Evolutionary conservation across 2,888 invertebrate species (phyloP).

Genomic region (Seladonia tumulorum): DNA sequence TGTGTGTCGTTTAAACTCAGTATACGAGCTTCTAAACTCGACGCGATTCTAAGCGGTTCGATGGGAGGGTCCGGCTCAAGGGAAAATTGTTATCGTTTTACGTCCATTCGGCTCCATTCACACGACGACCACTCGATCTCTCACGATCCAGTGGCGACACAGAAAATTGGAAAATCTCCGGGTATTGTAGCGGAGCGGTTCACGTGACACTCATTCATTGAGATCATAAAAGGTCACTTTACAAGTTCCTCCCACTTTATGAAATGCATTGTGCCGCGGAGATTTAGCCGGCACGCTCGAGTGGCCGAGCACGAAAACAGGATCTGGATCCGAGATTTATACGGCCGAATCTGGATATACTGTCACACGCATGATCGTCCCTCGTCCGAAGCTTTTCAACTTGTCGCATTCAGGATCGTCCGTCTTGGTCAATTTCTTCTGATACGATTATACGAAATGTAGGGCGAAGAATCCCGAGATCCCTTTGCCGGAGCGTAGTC

Average conservation of each 20-base stretch:
- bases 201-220: slow-evolving; percentile 74
- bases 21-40: not conserved
- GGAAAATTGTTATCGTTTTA: slow-evolving; percentile 65
- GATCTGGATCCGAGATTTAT: slow-evolving; percentile 75
- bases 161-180: slow-evolving; percentile 68
- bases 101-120: slow-evolving; percentile 59
- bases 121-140: slow-evolving; percentile 60
- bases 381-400: slow-evolving; percentile 37
- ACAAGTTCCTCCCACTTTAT: slow-evolving; percentile 79
- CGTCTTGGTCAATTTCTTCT: not conserved
- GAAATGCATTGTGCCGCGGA: slow-evolving; percentile 74
- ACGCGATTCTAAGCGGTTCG: not conserved
- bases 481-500: not conserved
- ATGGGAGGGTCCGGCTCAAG: not conserved
- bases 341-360: slow-evolving; percentile 52
- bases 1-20: not conserved
- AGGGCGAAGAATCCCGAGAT: not conserved
- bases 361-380: slow-evolving; percentile 56
- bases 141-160: slow-evolving; percentile 50
- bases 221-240: slow-evolving; percentile 80
- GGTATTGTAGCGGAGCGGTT: slow-evolving; percentile 61
- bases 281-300: slow-evolving; percentile 79
- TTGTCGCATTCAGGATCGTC: slow-evolving; percentile 27
- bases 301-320: slow-evolving; percentile 79
- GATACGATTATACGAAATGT: slow-evolving; percentile 3